Conservation (phyloP, 2,888 invertebrate genomes). For the Sericinus montela region DNA sequence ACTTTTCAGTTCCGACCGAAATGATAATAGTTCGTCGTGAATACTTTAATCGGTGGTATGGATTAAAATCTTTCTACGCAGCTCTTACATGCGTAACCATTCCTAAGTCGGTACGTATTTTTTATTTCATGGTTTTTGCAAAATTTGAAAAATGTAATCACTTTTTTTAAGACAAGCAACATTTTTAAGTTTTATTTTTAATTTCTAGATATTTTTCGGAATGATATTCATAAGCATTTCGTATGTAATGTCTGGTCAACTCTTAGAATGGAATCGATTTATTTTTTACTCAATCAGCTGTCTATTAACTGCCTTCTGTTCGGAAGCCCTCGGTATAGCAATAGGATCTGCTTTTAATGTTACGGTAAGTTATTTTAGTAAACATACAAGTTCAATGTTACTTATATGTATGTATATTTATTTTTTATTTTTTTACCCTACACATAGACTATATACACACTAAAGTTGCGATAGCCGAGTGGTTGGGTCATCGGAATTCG, state of each 20-base stretch:
- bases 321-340: slow-evolving; percentile 85
- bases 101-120: slow-evolving; percentile 65
- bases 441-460: no score
- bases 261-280: slow-evolving; percentile 81
- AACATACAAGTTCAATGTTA: no score
- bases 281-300: slow-evolving; percentile 75
- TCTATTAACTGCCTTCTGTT: slow-evolving; percentile 80
- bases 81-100: slow-evolving; percentile 72
- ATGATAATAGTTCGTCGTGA: slow-evolving; percentile 77
- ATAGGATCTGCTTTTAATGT: slow-evolving; percentile 81
- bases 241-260: slow-evolving; percentile 81
- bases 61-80: slow-evolving; percentile 79
- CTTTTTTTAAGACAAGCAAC: no score
- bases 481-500: no score
- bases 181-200: not conserved
- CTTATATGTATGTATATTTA: no score
- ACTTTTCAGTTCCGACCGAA: slow-evolving; percentile 77
- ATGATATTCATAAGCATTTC: slow-evolving; percentile 64
- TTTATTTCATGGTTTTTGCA: not conserved
- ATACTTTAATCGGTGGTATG: slow-evolving; percentile 83
- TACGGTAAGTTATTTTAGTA: slow-evolving; percentile 56
- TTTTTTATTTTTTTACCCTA: no score
- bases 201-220: slow-evolving; percentile 62
- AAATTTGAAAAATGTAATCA: no score
- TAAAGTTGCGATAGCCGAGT: no score